Conservation (phyloP, 92 coral and sea anemone species). For the Heliopora coerulea region DNA sequence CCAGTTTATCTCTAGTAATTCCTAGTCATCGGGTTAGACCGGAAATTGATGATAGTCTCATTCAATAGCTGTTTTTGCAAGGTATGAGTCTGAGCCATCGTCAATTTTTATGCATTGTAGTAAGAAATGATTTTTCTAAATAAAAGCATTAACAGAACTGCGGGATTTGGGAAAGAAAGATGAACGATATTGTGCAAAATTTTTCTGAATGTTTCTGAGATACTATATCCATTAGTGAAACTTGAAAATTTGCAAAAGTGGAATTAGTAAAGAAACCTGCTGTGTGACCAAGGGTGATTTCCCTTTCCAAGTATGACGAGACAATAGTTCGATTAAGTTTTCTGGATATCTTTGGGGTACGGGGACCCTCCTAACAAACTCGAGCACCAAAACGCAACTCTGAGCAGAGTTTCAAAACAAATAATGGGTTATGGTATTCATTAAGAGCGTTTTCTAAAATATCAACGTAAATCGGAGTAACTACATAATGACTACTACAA, state of each 20-base stretch:
- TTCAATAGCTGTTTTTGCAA: constrained; percentile 45
- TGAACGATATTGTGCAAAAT: constrained; percentile 47
- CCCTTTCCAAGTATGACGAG: constrained; percentile 44
- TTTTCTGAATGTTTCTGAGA: constrained; percentile 51
- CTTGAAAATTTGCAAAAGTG: constrained; percentile 53
- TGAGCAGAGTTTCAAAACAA: constrained; percentile 45
- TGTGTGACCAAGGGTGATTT: constrained; percentile 46
- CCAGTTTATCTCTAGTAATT: constrained; percentile 48
- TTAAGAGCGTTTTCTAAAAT: constrained; percentile 25
- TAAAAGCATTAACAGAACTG: constrained; percentile 10
- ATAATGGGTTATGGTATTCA: constrained; percentile 37
- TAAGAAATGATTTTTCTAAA: constrained; percentile 27
- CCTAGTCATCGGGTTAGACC: constrained; percentile 47
- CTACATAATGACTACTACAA: background rate
- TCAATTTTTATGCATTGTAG: constrained; percentile 49
- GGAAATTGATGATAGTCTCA: constrained; percentile 48
- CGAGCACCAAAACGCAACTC: constrained; percentile 44
- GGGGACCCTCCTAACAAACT: constrained; percentile 49
- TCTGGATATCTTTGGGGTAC: constrained; percentile 31
- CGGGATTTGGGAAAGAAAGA: constrained; percentile 44
- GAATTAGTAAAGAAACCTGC: constrained; percentile 53
- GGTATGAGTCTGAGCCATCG: constrained; percentile 32
- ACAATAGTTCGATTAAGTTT: constrained; percentile 49
- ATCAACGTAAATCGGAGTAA: constrained; percentile 46
- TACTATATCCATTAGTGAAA: constrained; percentile 49